These are phyloP conservation scores for Drosophila willistoni DNA, from an alignment of 1,140 invertebrate species.

Conservation along the genomic window DNA sequence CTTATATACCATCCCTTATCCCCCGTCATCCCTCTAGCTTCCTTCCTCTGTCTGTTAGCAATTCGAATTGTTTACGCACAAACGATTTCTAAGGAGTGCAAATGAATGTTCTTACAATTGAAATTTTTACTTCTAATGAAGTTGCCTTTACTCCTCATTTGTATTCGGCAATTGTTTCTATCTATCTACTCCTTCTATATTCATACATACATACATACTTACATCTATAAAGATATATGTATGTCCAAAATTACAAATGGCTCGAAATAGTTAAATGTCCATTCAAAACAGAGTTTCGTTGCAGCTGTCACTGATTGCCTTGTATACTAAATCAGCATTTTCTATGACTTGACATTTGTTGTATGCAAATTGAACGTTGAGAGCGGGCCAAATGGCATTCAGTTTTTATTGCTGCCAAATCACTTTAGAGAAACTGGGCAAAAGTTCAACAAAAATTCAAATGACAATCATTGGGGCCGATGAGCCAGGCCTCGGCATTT, in stretches of 20 bases:
- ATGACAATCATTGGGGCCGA: slow-evolving; percentile 31
- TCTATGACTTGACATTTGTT: slow-evolving; percentile 64
- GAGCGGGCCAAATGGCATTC: slow-evolving; percentile 49
- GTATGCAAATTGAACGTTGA: slow-evolving; percentile 71
- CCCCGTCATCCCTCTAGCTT: not conserved
- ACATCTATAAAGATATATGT: not conserved
- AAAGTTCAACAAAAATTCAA: slow-evolving; percentile 52
- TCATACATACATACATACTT: not conserved
- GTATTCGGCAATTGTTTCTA: slow-evolving; percentile 3
- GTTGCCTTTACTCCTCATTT: slow-evolving; percentile 19
- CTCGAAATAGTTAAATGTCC: slow-evolving; percentile 12
- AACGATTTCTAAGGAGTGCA: slow-evolving; percentile 45
- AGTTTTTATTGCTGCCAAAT: slow-evolving; percentile 62
- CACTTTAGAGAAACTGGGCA: slow-evolving; percentile 55
- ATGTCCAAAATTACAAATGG: slow-evolving; percentile 21
- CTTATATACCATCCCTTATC: not conserved
- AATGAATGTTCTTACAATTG: slow-evolving; percentile 47
- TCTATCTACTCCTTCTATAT: not conserved
- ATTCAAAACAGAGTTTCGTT: slow-evolving; percentile 19
- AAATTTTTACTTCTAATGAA: slow-evolving; percentile 8
- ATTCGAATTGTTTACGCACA: slow-evolving; percentile 33
- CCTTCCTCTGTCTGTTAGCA: not conserved
- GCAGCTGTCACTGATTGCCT: slow-evolving; percentile 75
- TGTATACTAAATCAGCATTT: slow-evolving; percentile 63
- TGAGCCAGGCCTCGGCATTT: slow-evolving; percentile 39